Conservation (phyloP, 2,797 vertebrate species). For the Margarornis squamiger region DNA sequence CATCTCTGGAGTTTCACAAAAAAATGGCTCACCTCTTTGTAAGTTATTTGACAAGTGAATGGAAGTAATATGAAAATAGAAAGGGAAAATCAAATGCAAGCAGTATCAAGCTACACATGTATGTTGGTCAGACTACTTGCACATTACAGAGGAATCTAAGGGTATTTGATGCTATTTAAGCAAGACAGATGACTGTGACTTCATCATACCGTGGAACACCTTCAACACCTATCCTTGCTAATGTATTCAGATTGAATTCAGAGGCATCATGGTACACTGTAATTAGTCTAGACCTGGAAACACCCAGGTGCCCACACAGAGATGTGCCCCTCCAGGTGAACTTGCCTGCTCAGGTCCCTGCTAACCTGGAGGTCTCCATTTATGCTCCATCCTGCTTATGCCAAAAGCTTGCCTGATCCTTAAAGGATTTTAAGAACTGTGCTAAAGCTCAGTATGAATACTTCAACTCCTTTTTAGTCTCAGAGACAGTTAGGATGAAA, state of each 20-base stretch:
- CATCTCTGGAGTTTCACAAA: not conserved
- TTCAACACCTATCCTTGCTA: not conserved
- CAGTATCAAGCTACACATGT: accelerated
- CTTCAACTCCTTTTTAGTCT: not conserved
- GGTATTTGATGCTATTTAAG: not conserved
- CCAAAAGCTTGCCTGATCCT: not conserved
- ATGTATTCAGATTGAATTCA: not conserved
- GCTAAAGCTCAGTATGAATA: not conserved
- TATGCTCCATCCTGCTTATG: not conserved
- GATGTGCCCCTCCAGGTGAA: not conserved
- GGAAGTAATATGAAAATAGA: not conserved
- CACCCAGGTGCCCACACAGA: too few species aligned
- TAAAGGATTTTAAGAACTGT: not conserved
- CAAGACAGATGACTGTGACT: not conserved
- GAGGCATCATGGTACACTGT: not conserved
- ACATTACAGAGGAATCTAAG: not conserved
- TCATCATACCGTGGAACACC: not conserved
- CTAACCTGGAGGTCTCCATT: not conserved
- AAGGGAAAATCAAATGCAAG: not conserved
- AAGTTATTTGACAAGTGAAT: not conserved
- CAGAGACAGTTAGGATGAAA: not conserved
- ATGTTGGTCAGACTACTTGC: not conserved
- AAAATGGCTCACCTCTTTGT: not conserved
- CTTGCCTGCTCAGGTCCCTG: accelerated
- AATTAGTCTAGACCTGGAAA: not conserved